phyloP scores from a whole-genome alignment of 2,113 vertebrate genomes.

The Myiopsitta monachus region DNA sequence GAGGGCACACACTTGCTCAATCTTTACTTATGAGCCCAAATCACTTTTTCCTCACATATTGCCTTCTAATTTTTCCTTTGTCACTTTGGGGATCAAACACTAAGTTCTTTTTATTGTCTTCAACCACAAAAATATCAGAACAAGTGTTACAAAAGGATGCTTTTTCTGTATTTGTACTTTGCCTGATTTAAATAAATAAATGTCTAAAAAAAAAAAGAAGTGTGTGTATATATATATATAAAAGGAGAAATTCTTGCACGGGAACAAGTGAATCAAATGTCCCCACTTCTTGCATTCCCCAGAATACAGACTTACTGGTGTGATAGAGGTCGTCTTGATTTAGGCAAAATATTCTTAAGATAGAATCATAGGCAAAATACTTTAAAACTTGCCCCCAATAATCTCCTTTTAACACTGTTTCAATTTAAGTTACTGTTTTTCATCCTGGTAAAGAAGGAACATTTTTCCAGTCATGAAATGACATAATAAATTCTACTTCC shows the following conservation, averaged over 20 bases:
- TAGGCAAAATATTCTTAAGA: background rate
- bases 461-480: background rate
- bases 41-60: background rate
- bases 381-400: background rate
- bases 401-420: background rate
- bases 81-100: background rate
- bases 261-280: background rate
- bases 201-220: background rate
- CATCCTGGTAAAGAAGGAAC: background rate
- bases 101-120: constrained; percentile 16
- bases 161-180: background rate
- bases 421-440: background rate
- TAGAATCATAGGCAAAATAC: background rate
- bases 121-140: constrained; percentile 29
- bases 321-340: background rate
- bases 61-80: constrained; percentile 13
- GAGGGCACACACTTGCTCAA: background rate
- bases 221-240: background rate
- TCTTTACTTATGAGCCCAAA: background rate
- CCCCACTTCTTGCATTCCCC: background rate
- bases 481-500: background rate
- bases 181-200: background rate
- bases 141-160: background rate
- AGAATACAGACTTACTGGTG: background rate
- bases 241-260: background rate